Evolutionary conservation across 2,797 vertebrate genomes (phyloP), one percentile per base, ranked within the genome.

Genomic region (Pogoniulus pusillus): DNA sequence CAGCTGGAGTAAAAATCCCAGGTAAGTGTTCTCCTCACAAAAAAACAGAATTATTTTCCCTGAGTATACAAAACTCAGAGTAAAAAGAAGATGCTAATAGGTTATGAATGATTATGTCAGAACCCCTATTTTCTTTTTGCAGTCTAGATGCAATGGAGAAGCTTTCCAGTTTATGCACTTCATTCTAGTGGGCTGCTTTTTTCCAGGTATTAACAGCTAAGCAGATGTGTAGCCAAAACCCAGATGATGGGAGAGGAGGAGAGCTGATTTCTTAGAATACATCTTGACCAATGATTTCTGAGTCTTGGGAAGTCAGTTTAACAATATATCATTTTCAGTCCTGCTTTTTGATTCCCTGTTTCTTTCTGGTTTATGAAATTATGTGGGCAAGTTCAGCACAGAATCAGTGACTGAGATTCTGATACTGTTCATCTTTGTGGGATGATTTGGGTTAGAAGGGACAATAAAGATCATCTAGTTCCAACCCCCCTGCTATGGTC

Each of bases 1-100:
- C 16, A 94, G 98, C 37, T 99, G 99, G 99, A 98, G 98, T 97
- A 99, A 98, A 97, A 98, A 98, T 64, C 81, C 98, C 87, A 99
- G 98, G 99, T 99, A 95, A 89, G 55, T 57, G 30, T 62, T 75
- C 9, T 27, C 4, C 35, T 81, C 4, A 0, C 34, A 60, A 41
- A 80, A 41, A 75, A 89, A 14, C 17, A 5, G 9, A 10, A 74
- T 11, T 51, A 32, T 16, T 62, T 58, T 30, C 66, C 43, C 34
- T 26, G 51, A 47, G 43, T 59, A 35, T 24, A 24, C 22, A 43
- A 64, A 84, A 32, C 30, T 53, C 13, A 80, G 62, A 32, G 12
- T 1, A 47, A 37, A 76, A 80, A 26, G n/a, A 62, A 9, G 34
- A 51, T 16, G 4, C 10, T 79, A 45, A 39, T 6, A 73, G 27